These are phyloP conservation scores for Caenorhabditis wallacei DNA, from an alignment of 2,888 invertebrate species.

Conservation along the genomic window DNA sequence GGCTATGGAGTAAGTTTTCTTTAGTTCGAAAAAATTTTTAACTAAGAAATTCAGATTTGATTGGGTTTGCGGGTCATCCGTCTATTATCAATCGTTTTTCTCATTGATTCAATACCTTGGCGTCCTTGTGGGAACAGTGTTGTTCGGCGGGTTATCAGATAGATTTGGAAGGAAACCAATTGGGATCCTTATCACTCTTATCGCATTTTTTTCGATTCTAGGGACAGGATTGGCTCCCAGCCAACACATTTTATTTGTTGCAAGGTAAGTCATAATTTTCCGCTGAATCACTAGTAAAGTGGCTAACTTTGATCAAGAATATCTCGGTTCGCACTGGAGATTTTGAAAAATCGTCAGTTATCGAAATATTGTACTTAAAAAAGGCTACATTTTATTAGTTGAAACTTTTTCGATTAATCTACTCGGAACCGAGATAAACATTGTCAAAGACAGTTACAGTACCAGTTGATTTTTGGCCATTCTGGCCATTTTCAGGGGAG, in stretches of 20 bases:
- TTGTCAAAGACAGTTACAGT: no score
- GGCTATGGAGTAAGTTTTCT: conserved; percentile 70
- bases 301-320: no score
- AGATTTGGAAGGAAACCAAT: conserved; percentile 67
- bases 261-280: no score
- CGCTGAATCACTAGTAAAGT: not conserved
- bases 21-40: not conserved
- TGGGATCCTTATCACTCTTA: conserved; percentile 63
- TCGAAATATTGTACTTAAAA: no score
- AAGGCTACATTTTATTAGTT: no score
- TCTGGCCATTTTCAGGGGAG: no score
- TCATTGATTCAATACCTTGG: conserved; percentile 75
- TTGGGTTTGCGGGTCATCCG: conserved; percentile 75
- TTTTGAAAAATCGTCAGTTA: not conserved
- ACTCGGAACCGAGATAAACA: no score
- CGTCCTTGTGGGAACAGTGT: conserved; percentile 71
- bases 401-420: no score
- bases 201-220: conserved; percentile 55
- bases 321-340: no score
- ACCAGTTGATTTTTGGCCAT: no score
- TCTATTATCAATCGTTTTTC: conserved; percentile 68
- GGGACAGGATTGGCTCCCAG: conserved; percentile 40
- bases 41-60: conserved; percentile 63
- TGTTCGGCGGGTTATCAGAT: conserved; percentile 73
- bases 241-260: conserved; percentile 19